Evolutionary conservation across 2,888 invertebrate genomes (phyloP).

Genomic region (Mythimna lalbum): DNA sequence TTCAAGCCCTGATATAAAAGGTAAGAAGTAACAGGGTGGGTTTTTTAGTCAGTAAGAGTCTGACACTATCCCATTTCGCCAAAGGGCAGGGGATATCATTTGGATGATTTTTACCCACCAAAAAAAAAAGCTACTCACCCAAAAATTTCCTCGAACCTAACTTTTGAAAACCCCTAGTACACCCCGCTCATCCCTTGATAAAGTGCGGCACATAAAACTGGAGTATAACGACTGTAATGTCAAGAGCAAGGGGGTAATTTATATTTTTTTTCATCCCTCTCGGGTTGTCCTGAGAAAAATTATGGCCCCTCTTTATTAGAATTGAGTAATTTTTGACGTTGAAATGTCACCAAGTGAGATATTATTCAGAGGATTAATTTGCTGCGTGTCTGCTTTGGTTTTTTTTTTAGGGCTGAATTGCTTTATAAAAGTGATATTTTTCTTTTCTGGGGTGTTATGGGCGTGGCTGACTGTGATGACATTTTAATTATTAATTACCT

Average conservation of each 20-base stretch:
- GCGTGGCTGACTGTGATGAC: too few relatives aligned
- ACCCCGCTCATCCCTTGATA: conserved; percentile 79
- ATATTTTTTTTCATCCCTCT: conserved; percentile 70
- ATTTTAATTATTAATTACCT: too few relatives aligned
- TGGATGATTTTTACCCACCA: too few relatives aligned
- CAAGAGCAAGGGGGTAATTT: conserved; percentile 83
- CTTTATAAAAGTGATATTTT: neutral
- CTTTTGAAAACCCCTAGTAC: conserved; percentile 61
- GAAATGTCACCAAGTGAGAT: conserved; percentile 53
- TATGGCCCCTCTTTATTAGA: conserved; percentile 72
- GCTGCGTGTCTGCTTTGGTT: conserved; percentile 6
- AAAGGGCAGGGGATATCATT: too few relatives aligned
- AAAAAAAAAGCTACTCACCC: conserved; percentile 1
- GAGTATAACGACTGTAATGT: conserved; percentile 83
- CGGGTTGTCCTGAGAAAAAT: conserved; percentile 70
- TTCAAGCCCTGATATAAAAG: too few relatives aligned
- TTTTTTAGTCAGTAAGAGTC: too few relatives aligned
- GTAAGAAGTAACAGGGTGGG: too few relatives aligned
- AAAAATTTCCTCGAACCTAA: conserved; percentile 22
- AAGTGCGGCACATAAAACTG: conserved; percentile 82
- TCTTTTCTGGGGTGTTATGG: neutral
- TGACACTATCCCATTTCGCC: too few relatives aligned
- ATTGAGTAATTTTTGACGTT: conserved; percentile 71
- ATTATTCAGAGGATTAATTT: conserved; percentile 45
- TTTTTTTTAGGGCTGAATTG: neutral